Base-by-base conservation (phyloP, 2,888 invertebrate genomes). In the Dendrolimus houi region DNA sequence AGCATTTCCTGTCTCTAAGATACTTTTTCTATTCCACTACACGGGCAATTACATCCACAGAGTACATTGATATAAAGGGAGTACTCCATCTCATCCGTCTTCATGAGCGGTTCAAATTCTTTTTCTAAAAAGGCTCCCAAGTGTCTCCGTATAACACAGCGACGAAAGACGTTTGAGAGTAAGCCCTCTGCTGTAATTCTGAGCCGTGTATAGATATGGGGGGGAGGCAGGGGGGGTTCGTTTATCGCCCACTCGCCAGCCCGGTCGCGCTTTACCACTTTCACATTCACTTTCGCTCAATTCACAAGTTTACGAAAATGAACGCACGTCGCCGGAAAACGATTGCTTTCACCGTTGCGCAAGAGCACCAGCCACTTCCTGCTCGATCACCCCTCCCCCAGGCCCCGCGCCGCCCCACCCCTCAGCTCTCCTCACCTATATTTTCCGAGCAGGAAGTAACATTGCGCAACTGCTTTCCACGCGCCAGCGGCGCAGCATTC, bases 271-370 rank as follows among this genome's bases (percentile, higher is more conserved):
- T 59, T 55, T 42, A 63, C 63, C 58, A 78, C 85, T 84, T 85
- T 87, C 87, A 81, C 79, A 75, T 77, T 81, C 75, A 83, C 87
- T 89, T 89, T 87, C 87, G 87, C 85, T 87, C 78, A 85, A 85
- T 87, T 87, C 86, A 85, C 89, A 88, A 87, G 83, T 87, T 85
- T 79, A 87, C 87, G 83, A 88, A 90, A 88, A 89, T 83, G 81
- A 84, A 85, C 79, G 83, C 80, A 77, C 82, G 81, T 77, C 83
- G 80, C 77, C 87, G 87, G 87, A 85, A 88, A 86, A 84, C 83
- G 73, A 61, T 64, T 70, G 79, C 89, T 89, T 89, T 89, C 89
- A 80, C 87, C 75, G 67, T 89, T 89, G 82, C 84, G 87, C 85
- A 89, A 88, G 79, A 76, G 74, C 70, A 64, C 72, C 70, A 64